Evolutionary conservation across 1,140 invertebrate genomes (phyloP).

Genomic region (Drosophila kohkoa): DNA sequence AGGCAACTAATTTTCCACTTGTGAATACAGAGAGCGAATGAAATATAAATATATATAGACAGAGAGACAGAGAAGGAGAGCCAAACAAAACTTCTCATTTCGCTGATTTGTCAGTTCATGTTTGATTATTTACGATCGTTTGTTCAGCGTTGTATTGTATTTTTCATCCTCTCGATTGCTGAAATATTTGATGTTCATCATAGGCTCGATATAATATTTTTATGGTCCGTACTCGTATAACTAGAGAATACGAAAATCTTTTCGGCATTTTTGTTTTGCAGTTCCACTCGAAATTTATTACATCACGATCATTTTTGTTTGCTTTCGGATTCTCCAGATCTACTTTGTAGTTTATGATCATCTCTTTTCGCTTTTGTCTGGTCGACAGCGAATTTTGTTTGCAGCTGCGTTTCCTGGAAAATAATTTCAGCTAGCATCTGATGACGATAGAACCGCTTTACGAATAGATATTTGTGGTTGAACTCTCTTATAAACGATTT

Average conservation of each 20-base stretch:
- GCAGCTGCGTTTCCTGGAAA: conserved; percentile 81
- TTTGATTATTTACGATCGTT: conserved; percentile 74
- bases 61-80: conserved; percentile 11
- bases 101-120: conserved; percentile 71
- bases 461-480: conserved; percentile 20
- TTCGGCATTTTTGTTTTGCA: conserved; percentile 44
- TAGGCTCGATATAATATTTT: conserved; percentile 52
- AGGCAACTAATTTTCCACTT: conserved; percentile 78
- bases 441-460: conserved; percentile 47
- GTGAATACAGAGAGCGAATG: conserved; percentile 33
- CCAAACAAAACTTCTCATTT: conserved; percentile 36
- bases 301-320: conserved; percentile 66
- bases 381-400: conserved; percentile 57
- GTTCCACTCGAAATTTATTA: conserved; percentile 67
- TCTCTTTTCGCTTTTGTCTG: conserved; percentile 41
- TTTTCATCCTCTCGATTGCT: conserved; percentile 25
- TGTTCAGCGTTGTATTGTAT: conserved; percentile 39
- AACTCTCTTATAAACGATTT: conserved; percentile 40
- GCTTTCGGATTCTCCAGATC: conserved; percentile 39
- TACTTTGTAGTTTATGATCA: conserved; percentile 61
- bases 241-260: conserved; percentile 46
- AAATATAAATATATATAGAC: conserved; percentile 2
- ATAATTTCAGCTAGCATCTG: conserved; percentile 57
- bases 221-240: conserved; percentile 46
- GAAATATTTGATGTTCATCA: conserved; percentile 55